These are phyloP conservation scores for Genyomyrus donnyi DNA, from an alignment of 2,113 vertebrate species.

Conservation along the genomic window DNA sequence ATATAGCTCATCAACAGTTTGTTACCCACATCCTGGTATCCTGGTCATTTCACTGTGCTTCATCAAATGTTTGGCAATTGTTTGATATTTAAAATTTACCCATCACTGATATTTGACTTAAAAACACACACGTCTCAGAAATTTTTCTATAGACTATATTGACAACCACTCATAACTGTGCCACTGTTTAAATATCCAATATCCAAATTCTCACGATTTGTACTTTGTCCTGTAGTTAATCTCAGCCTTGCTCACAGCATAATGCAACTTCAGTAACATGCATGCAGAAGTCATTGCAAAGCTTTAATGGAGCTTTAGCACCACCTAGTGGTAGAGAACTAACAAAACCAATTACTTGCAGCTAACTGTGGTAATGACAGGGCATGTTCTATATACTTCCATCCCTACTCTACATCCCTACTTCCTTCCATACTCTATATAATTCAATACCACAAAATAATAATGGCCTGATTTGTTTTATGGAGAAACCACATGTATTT, in stretches of 20 bases:
- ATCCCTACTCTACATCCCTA: not conserved
- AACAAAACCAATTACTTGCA: not conserved
- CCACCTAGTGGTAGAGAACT: slow-evolving; percentile 3
- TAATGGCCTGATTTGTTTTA: not conserved
- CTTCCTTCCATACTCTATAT: not conserved
- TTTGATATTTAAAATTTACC: not conserved
- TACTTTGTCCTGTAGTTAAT: not conserved
- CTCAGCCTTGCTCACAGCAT: not conserved
- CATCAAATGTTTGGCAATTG: not conserved
- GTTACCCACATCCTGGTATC: not conserved
- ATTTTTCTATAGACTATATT: not conserved
- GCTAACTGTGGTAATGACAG: not conserved
- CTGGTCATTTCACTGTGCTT: not conserved
- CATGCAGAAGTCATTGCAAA: not conserved
- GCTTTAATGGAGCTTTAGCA: not conserved
- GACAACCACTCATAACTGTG: not conserved
- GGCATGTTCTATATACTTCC: not conserved
- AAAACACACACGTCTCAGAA: not conserved
- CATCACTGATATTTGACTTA: not conserved
- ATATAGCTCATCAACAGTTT: not conserved
- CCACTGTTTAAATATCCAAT: not conserved
- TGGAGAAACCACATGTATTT: not conserved
- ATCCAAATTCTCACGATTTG: not conserved
- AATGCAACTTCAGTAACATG: not conserved
- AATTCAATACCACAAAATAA: not conserved